Evolutionary conservation across 2,113 vertebrate genomes (phyloP), one percentile per base, ranked within the genome.

Genomic region (Dipodomys spectabilis): DNA sequence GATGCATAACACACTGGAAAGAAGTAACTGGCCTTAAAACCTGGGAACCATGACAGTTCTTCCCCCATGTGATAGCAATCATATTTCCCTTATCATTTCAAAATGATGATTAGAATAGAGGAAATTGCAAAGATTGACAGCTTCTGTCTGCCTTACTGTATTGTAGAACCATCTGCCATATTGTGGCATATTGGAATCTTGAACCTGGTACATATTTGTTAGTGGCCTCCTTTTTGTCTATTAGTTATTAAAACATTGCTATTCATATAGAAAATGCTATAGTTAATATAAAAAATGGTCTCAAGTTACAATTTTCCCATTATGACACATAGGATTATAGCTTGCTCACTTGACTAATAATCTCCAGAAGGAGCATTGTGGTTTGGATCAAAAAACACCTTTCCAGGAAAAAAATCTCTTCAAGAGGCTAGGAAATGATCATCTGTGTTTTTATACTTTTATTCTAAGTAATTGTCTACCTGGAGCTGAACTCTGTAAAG

Each of bases 401-500:
- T 81, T 85, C 39, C 32, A 78, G 68, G 6, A 84, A 95, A 91
- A 94, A 65, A 57, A 57, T 15, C 53, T 86, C 20, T 77, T 86
- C 65, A 39, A 95, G 93, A 82, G n/a, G 71, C 90, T 96, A 90
- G 64, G 67, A 97, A 97, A 78, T 92, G 25, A 90, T 49, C 88
- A 67, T 44, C 83, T 95, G 45, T 83, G 65, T 28, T 39, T 94
- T 94, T 86, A 20, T 23, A 72, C 80, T 93, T 95, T 96, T 92
- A 82, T 87, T 71, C 82, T 82, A 90, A 53, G 90, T 96, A 95
- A 84, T 94, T 97, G 77, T 96, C 92, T 94, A 86, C 86, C 96
- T 96, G 53, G 69, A 92, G 60, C 90, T 91, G 96, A 98, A 97
- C 97, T 96, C 93, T 93, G 68, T 97, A 98, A 97, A 97, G 93